phyloP scores from a whole-genome alignment of 35 echinoderm and acorn worm genomes.

The Patiria miniata region DNA sequence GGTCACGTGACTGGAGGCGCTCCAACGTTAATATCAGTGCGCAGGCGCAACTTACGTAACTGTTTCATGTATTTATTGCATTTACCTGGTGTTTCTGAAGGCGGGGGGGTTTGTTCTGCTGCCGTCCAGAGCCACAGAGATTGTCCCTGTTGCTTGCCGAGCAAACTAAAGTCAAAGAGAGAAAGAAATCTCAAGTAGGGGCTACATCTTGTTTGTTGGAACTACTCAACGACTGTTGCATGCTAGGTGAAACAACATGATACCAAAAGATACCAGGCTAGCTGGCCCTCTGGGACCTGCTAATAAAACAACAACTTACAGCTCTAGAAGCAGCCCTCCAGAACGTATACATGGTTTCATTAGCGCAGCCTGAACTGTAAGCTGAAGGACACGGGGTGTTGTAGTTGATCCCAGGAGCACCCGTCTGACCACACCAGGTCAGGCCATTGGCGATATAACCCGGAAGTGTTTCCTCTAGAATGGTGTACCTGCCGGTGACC shows the following conservation, averaged over 20 bases:
- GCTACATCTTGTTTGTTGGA: background rate
- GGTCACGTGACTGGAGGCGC: no score
- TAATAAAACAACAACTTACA: background rate
- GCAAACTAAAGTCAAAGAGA: background rate
- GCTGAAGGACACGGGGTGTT: background rate
- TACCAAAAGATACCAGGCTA: background rate
- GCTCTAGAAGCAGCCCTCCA: slow-evolving; percentile 7
- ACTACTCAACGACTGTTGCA: background rate
- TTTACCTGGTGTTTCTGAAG: background rate
- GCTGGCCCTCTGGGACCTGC: background rate
- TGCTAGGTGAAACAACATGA: background rate
- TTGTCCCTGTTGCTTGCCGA: background rate
- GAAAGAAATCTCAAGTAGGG: background rate
- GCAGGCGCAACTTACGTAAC: no score
- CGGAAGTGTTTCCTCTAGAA: slow-evolving; percentile 20
- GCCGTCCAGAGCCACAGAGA: background rate
- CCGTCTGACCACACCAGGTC: background rate
- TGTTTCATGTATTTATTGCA: no score
- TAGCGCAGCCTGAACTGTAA: background rate
- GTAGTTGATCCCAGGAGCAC: background rate
- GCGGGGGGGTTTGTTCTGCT: background rate
- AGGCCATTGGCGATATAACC: background rate
- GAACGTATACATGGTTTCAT: background rate
- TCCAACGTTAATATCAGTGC: no score
- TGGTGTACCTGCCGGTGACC: background rate